Conservation (phyloP, 2,797 vertebrate genomes). For the Hirundo rustica region DNA sequence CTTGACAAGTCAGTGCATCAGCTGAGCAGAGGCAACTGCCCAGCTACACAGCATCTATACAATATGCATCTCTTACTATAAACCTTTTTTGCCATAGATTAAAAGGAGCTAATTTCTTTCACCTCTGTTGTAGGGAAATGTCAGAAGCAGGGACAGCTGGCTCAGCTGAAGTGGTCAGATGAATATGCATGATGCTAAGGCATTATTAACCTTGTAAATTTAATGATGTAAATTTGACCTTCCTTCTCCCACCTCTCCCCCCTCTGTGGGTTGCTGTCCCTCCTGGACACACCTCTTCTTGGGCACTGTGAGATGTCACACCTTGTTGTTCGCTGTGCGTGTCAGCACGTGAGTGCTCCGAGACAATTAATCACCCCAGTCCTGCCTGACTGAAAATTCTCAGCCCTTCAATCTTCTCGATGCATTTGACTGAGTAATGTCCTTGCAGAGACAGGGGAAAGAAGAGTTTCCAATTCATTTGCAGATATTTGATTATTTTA, state of each 20-base stretch:
- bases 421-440: neutral
- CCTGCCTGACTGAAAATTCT: conserved; percentile 15
- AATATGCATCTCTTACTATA: neutral
- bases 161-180: neutral
- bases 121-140: neutral
- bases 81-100: neutral
- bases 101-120: neutral
- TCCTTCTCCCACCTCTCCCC: neutral
- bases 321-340: neutral
- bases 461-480: neutral
- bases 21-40: neutral
- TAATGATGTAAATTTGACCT: neutral
- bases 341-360: neutral
- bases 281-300: neutral
- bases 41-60: neutral
- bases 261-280: fast-evolving
- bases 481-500: neutral
- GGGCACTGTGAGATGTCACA: neutral
- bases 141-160: neutral
- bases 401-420: neutral
- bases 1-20: neutral
- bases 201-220: neutral
- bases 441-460: neutral
- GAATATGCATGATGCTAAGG: neutral
- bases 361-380: conserved; percentile 11